Base-by-base conservation (phyloP, 2,113 vertebrate genomes). In the Rostratula benghalensis region DNA sequence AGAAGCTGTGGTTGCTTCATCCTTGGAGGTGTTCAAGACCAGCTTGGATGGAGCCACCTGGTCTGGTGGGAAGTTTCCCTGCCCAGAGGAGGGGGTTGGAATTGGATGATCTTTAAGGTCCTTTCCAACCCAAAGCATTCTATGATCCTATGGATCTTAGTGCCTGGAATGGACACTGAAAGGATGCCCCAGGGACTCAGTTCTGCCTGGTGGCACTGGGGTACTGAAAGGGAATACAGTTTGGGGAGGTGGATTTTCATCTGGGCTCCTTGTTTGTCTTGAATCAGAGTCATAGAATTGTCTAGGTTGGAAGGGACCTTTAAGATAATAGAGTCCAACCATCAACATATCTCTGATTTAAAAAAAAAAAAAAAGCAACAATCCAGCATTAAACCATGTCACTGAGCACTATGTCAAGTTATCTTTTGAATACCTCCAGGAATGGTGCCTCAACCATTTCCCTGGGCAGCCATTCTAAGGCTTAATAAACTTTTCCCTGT, bases 141-240 rank as follows among this genome's bases (percentile, higher is more conserved):
- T 13, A 23, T 23, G 57, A 59, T 59, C 22, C 59, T 61, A 11
- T 61, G 59, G 17, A 39, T 21, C 1, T 0, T 2, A 4, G 19
- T 9, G 28, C 13, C 56, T 78, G 56, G 50, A 24, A 4, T 0
- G n/a, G 21, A 9, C 2, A 6, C 6, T 45, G 19, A 1, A 23
- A 23, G 41, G 41, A 43, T 41, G 22, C 3, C 11, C 19, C 57
- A 9, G n/a, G 8, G 10, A 24, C 19, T 60, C 16, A 31, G 25
- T 61, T 39, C 9, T 53, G 37, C 24, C 11, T 17, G 6, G 43
- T 33, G 45, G 7, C 21, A 12, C 19, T 0, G 4, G 19, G 61
- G 3, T 24, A 3, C 30, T 43, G 16, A 9, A 33, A 19, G 37
- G 25, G 30, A 25, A 6, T 57, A 9, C 9, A 6, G 15, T 24